phyloP scores from a whole-genome alignment of 1,140 invertebrate species.

The Drosophila orena region DNA sequence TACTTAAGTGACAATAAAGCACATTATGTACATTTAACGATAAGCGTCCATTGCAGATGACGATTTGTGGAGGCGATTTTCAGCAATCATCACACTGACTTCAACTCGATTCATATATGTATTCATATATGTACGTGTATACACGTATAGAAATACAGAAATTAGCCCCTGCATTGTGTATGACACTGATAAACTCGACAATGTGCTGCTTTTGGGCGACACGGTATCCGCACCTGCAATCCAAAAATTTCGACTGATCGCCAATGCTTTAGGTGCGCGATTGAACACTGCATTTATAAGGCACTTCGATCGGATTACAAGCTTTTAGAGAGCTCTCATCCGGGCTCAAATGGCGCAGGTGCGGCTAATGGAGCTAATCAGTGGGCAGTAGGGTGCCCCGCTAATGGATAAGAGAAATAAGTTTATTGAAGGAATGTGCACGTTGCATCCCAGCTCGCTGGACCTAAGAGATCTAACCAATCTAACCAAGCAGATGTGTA shows the following conservation, averaged over 20 bases:
- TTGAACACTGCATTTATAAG: slow-evolving; percentile 9
- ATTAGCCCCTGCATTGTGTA: slow-evolving; percentile 4
- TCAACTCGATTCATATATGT: neutral
- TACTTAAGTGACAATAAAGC: slow-evolving; percentile 78
- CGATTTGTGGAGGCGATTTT: slow-evolving; percentile 19
- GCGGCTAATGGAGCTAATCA: slow-evolving; percentile 30
- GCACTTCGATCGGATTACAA: slow-evolving; percentile 32
- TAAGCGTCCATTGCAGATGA: slow-evolving; percentile 64
- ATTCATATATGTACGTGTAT: neutral
- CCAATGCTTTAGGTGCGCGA: slow-evolving; percentile 12
- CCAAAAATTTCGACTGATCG: slow-evolving; percentile 6
- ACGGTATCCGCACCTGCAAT: slow-evolving; percentile 23
- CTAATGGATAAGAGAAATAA: too few species aligned
- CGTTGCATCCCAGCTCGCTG: too few species aligned
- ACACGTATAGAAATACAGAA: slow-evolving; percentile 2
- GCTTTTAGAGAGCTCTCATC: slow-evolving; percentile 9
- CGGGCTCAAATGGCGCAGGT: slow-evolving; percentile 22
- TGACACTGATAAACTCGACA: slow-evolving; percentile 1
- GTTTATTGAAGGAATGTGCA: too few species aligned
- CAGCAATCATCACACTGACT: neutral
- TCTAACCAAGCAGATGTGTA: too few species aligned
- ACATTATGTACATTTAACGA: slow-evolving; percentile 66
- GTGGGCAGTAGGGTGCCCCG: slow-evolving; percentile 19
- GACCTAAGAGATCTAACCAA: too few species aligned
- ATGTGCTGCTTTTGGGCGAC: slow-evolving; percentile 8